A percentile compares a stretch with the other conserved stretches of the same genome.
Evolutionary conservation across 92 coral and sea anemone species (phyloP).

Genomic region (Chrysogorgia sp.): DNA sequence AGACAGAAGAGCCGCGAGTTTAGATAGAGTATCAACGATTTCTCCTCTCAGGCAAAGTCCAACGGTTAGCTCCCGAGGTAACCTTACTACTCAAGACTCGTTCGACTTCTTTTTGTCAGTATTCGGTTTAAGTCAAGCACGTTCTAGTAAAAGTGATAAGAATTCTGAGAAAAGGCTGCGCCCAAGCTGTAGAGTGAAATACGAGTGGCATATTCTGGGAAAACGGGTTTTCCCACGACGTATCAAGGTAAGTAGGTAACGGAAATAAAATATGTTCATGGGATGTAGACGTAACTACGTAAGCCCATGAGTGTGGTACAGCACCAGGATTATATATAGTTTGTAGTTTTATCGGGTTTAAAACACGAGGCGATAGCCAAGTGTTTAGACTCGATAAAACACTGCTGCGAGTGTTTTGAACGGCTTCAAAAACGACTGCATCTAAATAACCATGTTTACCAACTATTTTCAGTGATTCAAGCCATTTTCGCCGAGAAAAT

Average conservation of each 20-base stretch:
- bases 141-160: not conserved
- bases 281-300: too few species aligned
- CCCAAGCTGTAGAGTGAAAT: not conserved
- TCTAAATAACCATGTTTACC: too few species aligned
- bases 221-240: not conserved
- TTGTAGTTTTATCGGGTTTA: too few species aligned
- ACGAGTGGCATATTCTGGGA: constrained; percentile 11
- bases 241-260: constrained; percentile 29
- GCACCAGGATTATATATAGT: not conserved
- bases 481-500: too few species aligned
- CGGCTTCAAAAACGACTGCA: too few species aligned
- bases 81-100: not conserved
- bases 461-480: too few species aligned
- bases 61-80: not conserved
- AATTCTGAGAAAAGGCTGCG: not conserved
- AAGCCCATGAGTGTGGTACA: too few species aligned
- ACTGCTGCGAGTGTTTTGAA: too few species aligned
- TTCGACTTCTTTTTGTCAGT: not conserved
- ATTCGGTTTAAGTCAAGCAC: not conserved
- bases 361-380: too few species aligned
- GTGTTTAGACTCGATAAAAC: too few species aligned
- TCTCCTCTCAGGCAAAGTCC: not conserved
- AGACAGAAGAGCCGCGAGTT: not conserved
- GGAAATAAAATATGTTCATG: not conserved
- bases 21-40: not conserved